Evolutionary conservation across 2,797 vertebrate species (phyloP), one percentile per base, ranked within the genome.

Genomic region (Schizothorax lantsangensis): DNA sequence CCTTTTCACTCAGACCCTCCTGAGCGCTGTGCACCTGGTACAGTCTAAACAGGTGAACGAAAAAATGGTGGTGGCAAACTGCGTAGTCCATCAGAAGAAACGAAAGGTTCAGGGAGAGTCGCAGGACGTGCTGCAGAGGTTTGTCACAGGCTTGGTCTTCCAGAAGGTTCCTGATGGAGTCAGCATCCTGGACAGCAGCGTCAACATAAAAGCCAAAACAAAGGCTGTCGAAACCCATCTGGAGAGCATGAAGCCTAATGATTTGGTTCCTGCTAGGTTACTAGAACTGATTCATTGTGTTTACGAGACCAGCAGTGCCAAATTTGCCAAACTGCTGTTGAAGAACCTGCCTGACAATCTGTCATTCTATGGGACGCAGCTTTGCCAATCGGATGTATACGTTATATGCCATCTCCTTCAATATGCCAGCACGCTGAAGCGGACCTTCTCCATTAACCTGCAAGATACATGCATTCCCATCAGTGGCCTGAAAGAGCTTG

Each of bases 211-310:
- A 1, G 84, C 64, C 43, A 97, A 95, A 92, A 97, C 95, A 88
- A 93, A 94, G 6, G 92, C 92, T 1, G 89, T 97, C 3, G 85
- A 86, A 17, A 92, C 93, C 36, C 96, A 96, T 72, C 86, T 99
- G 79, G 91, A 90, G 87, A 93, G 92, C 47, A 93, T 98, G 40
- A 92, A 94, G 45, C 91, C 93, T 0, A 73, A 85, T 0, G 86
- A 92, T 0, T 92, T 98, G 78, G 92, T 82, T 43, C 91, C 96
- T 0, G 92, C 94, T 45, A 95, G 93, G 89, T 88, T 98, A 64
- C 92, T 99, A 40, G 96, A 98, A 88, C 92, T 96, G 5, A 95
- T 97, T 38, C 96, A 96, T 88, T 98, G 96, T 15, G 86, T 96
- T 74, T 95, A 96, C 0, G 98, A 98, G 91, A 93, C 95, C 0